phyloP scores from a whole-genome alignment of 2,888 invertebrate genomes.

The Chrysodeixis includens region DNA sequence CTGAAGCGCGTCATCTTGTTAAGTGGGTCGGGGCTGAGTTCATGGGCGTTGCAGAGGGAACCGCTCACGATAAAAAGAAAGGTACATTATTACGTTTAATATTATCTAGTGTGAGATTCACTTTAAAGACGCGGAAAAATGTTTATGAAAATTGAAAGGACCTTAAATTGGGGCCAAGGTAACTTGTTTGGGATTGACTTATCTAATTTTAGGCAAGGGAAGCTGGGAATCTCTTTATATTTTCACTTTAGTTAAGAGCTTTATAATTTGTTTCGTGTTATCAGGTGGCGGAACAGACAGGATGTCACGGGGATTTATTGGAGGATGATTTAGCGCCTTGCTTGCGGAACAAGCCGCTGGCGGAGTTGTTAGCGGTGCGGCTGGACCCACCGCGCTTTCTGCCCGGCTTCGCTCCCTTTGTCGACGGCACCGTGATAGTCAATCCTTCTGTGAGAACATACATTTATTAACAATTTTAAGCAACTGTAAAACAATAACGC shows the following conservation, averaged over 20 bases:
- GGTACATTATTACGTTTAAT: constrained; percentile 67
- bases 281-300: constrained; percentile 94
- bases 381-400: constrained; percentile 95
- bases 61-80: constrained; percentile 94
- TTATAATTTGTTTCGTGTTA: constrained; percentile 26
- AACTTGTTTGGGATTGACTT: constrained; percentile 41
- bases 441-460: constrained; percentile 90
- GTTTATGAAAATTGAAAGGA: constrained; percentile 35
- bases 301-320: constrained; percentile 94
- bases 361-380: constrained; percentile 92
- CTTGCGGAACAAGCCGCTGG: constrained; percentile 93
- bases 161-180: constrained; percentile 24
- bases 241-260: constrained; percentile 25
- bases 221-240: constrained; percentile 25
- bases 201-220: constrained; percentile 35
- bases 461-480: background rate
- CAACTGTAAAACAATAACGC: too few species aligned
- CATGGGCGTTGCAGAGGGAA: constrained; percentile 97
- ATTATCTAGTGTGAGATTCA: constrained; percentile 53
- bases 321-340: constrained; percentile 96
- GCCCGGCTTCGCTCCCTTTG: constrained; percentile 97
- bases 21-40: constrained; percentile 96
- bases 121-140: constrained; percentile 37
- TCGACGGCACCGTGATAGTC: constrained; percentile 96
- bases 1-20: constrained; percentile 96